Evolutionary conservation across 2,888 invertebrate species (phyloP).

Genomic region (Hyppa rectilinea): DNA sequence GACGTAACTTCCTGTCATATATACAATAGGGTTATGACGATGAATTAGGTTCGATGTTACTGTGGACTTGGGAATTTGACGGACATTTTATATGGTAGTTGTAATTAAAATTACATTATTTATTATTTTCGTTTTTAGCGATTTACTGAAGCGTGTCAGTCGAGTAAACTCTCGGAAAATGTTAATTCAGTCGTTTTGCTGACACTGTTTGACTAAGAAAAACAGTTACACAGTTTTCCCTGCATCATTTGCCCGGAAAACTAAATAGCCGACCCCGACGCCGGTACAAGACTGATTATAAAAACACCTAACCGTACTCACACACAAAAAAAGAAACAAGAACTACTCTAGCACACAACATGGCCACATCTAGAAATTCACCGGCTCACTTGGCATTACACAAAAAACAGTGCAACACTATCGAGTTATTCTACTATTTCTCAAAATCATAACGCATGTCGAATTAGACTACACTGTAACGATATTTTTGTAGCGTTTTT

Average conservation of each 20-base stretch:
- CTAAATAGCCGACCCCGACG: not conserved
- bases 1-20: constrained; percentile 65
- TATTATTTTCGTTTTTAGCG: too few relatives aligned
- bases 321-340: constrained; percentile 9
- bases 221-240: too few relatives aligned
- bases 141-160: too few relatives aligned
- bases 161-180: not conserved
- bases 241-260: not conserved
- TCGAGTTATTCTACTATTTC: constrained; percentile 49
- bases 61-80: constrained; percentile 45
- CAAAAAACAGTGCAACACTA: constrained; percentile 31
- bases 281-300: constrained; percentile 7
- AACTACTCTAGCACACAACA: constrained; percentile 15
- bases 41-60: constrained; percentile 55
- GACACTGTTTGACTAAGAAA: too few relatives aligned
- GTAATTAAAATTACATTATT: too few relatives aligned
- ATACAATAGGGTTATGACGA: constrained; percentile 62
- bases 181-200: not conserved
- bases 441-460: constrained; percentile 59
- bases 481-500: constrained; percentile 25
- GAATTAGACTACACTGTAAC: constrained; percentile 20
- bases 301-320: constrained; percentile 1
- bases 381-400: constrained; percentile 45
- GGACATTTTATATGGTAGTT: constrained; percentile 22
- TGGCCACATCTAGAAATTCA: constrained; percentile 36